Conservation (phyloP, 2,888 invertebrate species). For the Xylota segnis region DNA sequence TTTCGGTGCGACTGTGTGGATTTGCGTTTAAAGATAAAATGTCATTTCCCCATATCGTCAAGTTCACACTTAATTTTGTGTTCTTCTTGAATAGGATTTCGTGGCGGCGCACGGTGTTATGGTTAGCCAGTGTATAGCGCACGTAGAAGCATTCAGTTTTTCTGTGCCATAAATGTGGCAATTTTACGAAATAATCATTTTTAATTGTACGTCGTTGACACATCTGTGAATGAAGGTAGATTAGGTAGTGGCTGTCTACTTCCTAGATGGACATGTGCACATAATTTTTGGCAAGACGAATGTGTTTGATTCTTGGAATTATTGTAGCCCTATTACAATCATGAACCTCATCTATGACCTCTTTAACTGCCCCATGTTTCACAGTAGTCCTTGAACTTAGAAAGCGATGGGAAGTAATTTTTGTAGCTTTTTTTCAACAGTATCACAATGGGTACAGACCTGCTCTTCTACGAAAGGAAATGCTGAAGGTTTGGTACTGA, state of each 20-base stretch:
- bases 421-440: no score
- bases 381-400: not conserved
- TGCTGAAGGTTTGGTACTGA: no score
- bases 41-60: conserved; percentile 54
- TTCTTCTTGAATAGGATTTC: conserved; percentile 23
- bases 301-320: not conserved
- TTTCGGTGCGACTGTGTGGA: conserved; percentile 6
- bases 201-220: conserved; percentile 54
- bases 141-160: conserved; percentile 40
- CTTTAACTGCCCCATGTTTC: not conserved
- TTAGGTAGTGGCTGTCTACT: not conserved
- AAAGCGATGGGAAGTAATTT: no score
- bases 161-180: conserved; percentile 59
- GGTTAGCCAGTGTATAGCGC: not conserved
- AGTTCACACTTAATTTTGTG: conserved; percentile 56
- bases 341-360: not conserved
- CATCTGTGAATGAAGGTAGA: conserved; percentile 29
- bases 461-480: no score
- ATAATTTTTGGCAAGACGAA: not conserved
- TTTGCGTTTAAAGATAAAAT: conserved; percentile 61
- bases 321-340: not conserved
- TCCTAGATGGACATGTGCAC: conserved; percentile 6
- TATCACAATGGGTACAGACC: no score
- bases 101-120: not conserved
- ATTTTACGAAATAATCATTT: conserved; percentile 59